Base-by-base conservation (phyloP, 2,888 invertebrate genomes). In the Zygothrica quintamaculata region DNA sequence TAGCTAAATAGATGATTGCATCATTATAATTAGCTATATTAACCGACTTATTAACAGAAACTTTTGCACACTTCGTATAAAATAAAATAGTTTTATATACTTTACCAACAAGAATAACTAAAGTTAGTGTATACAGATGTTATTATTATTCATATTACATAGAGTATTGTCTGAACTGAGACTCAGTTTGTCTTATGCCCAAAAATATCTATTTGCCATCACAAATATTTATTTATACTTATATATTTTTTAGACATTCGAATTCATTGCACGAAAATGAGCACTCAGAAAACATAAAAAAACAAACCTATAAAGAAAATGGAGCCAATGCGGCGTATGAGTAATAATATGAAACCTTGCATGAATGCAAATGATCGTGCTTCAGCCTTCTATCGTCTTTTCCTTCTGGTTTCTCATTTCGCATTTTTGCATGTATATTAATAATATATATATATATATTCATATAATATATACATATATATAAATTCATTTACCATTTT, bases 371-470 rank as follows among this genome's bases (percentile, higher is more conserved):
- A 1, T 8, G 29, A 29, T 29, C 29, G 29, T 5, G 26, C 26
- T 26, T n/a, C n/a, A 22, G 5, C 18, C 18, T 5, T 22, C 18
- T 22, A 5, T 22, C 5, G 18, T 22, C 18, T 22, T 22, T 22
- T 3, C 11, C 13, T 15, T 47, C 9, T 0, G 15, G 16, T 25
- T 11, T 0, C 12, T 11, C 31, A 4, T 50, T 40, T 53, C 51
- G 64, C 61, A 68, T 74, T 77, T 77, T 80, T 77, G 70, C 76
- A 74, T 70, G 74, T 18, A 26, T 55, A 61, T 70, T 72, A 68
- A 55, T 55, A 43, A 66, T 12, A 31, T n/a, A 16, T 53, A 33
- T 50, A 13, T 12, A 31, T 9, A 40, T 52, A 15, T 11, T 8
- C 3, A n/a, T 13, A 6, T 13, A 25, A 8, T 13, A 15, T 67